These are phyloP conservation scores for Distichodus sexfasciatus DNA, from an alignment of 2,797 vertebrate genomes.

Conservation along the genomic window DNA sequence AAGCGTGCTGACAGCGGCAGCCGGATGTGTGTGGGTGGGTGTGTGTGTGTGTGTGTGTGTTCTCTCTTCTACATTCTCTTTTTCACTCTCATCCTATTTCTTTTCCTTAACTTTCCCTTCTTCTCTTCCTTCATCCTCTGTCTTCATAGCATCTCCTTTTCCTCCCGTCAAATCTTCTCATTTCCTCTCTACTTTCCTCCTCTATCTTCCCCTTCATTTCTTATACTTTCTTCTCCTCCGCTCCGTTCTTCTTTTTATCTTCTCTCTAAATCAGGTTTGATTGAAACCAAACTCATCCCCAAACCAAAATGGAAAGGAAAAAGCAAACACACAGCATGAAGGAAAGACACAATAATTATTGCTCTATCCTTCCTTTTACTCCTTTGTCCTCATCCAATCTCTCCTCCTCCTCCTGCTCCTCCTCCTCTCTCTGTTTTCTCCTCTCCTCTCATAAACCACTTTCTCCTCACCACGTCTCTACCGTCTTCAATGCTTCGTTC, in stretches of 20 bases:
- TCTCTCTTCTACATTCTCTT: background rate
- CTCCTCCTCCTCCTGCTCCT: background rate
- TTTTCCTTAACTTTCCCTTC: no score
- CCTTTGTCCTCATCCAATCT: background rate
- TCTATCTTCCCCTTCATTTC: background rate
- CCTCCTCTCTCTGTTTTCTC: background rate
- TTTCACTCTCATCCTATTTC: background rate
- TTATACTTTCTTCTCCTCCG: background rate
- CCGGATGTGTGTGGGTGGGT: no score
- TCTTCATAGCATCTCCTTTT: background rate
- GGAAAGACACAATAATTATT: no score
- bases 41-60: no score
- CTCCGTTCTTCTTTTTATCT: background rate
- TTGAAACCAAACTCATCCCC: no score
- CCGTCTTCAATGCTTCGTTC: conserved; percentile 15
- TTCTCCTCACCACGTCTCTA: background rate
- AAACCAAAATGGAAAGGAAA: no score
- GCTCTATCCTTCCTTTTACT: background rate
- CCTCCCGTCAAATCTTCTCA: background rate
- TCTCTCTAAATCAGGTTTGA: no score
- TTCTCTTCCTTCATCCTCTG: background rate
- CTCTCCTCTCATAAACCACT: background rate
- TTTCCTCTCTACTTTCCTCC: background rate
- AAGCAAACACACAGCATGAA: no score
- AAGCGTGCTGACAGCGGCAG: background rate